A percentile compares a stretch with the other conserved stretches of the same genome.
Evolutionary conservation across 2,797 vertebrate species (phyloP).

Genomic region (Crenichthys baileyi): DNA sequence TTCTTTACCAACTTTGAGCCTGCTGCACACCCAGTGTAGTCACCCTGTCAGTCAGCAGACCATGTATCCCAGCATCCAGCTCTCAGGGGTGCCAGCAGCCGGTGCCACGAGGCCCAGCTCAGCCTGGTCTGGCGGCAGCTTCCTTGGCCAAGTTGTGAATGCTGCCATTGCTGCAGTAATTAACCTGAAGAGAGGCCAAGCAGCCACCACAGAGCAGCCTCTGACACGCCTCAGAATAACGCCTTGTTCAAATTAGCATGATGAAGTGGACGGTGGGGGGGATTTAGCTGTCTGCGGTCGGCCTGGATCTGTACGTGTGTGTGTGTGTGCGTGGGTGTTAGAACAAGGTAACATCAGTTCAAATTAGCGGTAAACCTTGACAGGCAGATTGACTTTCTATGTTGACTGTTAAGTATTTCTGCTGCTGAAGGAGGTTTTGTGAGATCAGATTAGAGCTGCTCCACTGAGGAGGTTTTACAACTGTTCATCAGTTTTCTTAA

Average conservation of each 20-base stretch:
- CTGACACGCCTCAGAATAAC: constrained; percentile 94
- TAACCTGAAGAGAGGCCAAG: constrained; percentile 93
- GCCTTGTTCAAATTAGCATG: constrained; percentile 95
- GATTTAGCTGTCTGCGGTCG: constrained; percentile 36
- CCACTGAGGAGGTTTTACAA: background rate
- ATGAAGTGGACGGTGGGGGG: constrained; percentile 85
- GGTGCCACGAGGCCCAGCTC: constrained; percentile 26
- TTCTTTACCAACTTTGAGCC: background rate
- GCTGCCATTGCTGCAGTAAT: constrained; percentile 92
- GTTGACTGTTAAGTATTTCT: background rate
- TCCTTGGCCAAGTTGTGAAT: constrained; percentile 88
- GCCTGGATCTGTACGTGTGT: background rate
- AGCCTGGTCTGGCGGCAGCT: background rate
- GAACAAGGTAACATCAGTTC: constrained; percentile 39
- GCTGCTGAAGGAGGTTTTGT: background rate
- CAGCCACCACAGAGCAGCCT: constrained; percentile 91
- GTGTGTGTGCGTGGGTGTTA: background rate
- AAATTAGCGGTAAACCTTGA: constrained; percentile 27
- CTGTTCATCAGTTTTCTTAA: background rate
- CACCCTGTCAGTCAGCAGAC: constrained; percentile 35
- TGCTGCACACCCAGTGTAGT: background rate
- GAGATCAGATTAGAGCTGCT: background rate
- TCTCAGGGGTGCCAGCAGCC: constrained; percentile 10
- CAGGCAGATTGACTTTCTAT: constrained; percentile 14
- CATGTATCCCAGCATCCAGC: constrained; percentile 22